Percentiles rank a stretch among this genome's conserved stretches.
These are phyloP conservation scores for Petrocephalus zakoni DNA, from an alignment of 2,113 vertebrate genomes.

Conservation along the genomic window DNA sequence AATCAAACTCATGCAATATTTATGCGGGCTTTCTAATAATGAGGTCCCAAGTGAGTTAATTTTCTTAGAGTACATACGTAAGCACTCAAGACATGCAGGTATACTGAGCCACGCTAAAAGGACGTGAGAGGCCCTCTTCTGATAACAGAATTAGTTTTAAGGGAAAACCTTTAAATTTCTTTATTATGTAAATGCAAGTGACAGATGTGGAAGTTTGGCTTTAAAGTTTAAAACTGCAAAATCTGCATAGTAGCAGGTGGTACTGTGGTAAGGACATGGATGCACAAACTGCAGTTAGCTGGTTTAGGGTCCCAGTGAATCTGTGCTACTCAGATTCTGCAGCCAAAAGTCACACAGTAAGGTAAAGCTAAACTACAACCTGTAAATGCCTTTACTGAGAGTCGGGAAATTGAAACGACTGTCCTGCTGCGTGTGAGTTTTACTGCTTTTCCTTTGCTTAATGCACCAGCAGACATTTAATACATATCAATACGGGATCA, in stretches of 20 bases:
- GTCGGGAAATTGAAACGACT: background rate
- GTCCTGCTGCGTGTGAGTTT: background rate
- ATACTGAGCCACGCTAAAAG: background rate
- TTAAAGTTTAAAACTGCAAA: background rate
- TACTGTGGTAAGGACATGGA: background rate
- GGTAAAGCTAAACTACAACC: background rate
- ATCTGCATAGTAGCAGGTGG: background rate
- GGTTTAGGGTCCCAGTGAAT: background rate
- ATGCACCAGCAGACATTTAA: background rate
- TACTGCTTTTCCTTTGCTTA: background rate
- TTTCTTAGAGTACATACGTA: background rate
- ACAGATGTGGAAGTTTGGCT: too few species aligned
- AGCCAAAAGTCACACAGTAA: background rate
- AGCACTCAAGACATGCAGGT: background rate
- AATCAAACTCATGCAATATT: background rate
- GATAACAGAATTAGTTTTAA: background rate
- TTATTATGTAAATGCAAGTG: background rate
- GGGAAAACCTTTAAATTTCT: background rate
- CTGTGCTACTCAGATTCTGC: background rate
- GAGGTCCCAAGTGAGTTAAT: background rate
- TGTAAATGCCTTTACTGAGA: background rate
- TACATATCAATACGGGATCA: background rate
- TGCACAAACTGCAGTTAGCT: background rate
- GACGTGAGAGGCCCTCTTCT: background rate
- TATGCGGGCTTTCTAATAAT: background rate